phyloP scores from a whole-genome alignment of 2,113 vertebrate genomes.

The Albula goreensis region DNA sequence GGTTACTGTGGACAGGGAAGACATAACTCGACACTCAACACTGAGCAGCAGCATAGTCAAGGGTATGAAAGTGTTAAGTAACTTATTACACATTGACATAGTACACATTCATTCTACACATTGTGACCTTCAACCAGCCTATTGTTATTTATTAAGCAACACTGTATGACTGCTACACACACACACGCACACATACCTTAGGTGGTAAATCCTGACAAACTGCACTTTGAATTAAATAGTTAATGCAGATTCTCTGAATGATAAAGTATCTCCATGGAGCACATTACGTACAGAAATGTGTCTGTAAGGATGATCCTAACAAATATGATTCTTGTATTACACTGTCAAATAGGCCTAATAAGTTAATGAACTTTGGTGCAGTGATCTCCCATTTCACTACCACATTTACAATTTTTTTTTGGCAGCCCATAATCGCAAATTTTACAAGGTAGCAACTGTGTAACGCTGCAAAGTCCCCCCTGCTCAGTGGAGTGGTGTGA shows the following conservation, averaged over 20 bases:
- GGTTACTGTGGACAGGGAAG: slow-evolving; percentile 67
- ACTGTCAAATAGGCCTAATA: not conserved
- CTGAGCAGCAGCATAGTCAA: not conserved
- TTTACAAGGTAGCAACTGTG: not conserved
- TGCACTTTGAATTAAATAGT: not conserved
- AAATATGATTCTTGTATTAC: not conserved
- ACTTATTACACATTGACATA: not conserved
- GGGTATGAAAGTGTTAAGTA: not conserved
- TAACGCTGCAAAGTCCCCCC: slow-evolving; percentile 1
- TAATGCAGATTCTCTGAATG: not conserved
- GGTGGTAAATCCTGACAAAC: not conserved
- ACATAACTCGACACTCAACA: not conserved
- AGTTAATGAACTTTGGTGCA: not conserved
- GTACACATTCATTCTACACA: not conserved
- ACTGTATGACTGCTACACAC: not conserved
- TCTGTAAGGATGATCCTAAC: too few species aligned
- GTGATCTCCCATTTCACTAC: not conserved
- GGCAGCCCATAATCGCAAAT: not conserved
- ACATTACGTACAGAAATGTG: too few species aligned
- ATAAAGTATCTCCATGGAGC: not conserved
- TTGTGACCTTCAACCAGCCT: not conserved
- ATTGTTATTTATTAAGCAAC: not conserved
- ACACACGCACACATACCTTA: not conserved
- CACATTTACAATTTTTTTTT: not conserved
- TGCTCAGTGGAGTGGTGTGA: slow-evolving; percentile 19